Conservation (phyloP, 2,797 vertebrate genomes). For the Sylvia borin region DNA sequence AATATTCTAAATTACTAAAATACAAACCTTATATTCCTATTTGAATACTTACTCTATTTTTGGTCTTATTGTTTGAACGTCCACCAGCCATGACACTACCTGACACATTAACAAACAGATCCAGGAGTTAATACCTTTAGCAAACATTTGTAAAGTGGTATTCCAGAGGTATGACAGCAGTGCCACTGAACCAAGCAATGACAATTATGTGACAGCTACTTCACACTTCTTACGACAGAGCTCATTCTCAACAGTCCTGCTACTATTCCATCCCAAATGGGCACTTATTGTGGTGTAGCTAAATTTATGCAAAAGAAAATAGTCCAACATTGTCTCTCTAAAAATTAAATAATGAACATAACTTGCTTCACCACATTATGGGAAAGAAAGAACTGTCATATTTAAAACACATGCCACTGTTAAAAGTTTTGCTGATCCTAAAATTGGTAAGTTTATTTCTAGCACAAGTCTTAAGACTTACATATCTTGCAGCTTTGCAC, state of each 20-base stretch:
- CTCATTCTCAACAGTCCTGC: background rate
- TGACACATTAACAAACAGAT: slow-evolving; percentile 7
- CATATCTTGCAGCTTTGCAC: background rate
- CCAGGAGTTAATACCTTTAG: background rate
- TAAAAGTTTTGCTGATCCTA: background rate
- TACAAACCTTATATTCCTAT: background rate
- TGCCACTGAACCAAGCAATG: background rate
- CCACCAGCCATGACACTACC: background rate
- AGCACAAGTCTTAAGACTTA: background rate
- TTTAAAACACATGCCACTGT: background rate
- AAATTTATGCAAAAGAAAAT: background rate
- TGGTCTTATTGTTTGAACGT: background rate
- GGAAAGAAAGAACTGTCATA: background rate
- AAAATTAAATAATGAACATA: background rate
- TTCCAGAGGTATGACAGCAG: background rate
- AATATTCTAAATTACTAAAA: background rate
- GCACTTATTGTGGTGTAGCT: background rate
- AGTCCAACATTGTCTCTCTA: background rate
- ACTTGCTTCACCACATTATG: background rate
- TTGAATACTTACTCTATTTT: slow-evolving; percentile 50
- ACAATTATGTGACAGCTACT: background rate
- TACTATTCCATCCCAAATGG: background rate
- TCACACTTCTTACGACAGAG: background rate
- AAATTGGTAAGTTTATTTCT: background rate
- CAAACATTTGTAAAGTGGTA: background rate